phyloP scores from a whole-genome alignment of 2,113 vertebrate species.

The Podiceps cristatus region DNA sequence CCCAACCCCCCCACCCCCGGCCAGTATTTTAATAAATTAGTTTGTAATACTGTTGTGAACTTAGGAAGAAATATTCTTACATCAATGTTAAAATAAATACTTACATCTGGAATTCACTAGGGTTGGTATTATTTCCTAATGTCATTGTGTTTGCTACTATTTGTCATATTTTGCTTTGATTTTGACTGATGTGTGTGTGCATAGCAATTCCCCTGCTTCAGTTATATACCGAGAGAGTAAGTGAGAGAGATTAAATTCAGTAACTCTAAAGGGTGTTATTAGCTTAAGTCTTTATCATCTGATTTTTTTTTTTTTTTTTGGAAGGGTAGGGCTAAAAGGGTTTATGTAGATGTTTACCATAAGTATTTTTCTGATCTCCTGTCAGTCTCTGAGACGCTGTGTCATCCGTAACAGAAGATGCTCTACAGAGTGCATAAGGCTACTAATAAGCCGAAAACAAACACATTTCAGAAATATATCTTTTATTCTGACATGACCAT shows the following conservation, averaged over 20 bases:
- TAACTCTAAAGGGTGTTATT: background rate
- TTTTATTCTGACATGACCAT: background rate
- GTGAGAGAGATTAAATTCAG: background rate
- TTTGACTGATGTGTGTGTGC: background rate
- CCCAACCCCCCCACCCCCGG: too few species aligned
- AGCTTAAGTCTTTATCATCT: background rate
- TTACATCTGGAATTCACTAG: background rate
- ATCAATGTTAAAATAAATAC: background rate
- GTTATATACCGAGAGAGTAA: background rate
- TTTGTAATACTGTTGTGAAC: background rate
- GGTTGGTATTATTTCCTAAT: background rate
- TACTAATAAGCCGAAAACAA: background rate
- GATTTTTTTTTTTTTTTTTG: background rate
- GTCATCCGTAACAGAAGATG: background rate
- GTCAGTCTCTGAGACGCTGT: background rate
- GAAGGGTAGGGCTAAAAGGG: background rate
- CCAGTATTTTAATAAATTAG: background rate
- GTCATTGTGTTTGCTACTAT: background rate
- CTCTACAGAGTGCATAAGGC: background rate
- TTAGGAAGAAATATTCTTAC: background rate
- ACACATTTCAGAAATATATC: background rate
- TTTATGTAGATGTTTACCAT: background rate
- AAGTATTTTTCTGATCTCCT: background rate
- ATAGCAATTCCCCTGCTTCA: background rate
- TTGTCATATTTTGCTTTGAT: background rate